These are phyloP conservation scores for Crotalus tigris DNA, from an alignment of 2,113 vertebrate genomes.

Conservation along the genomic window DNA sequence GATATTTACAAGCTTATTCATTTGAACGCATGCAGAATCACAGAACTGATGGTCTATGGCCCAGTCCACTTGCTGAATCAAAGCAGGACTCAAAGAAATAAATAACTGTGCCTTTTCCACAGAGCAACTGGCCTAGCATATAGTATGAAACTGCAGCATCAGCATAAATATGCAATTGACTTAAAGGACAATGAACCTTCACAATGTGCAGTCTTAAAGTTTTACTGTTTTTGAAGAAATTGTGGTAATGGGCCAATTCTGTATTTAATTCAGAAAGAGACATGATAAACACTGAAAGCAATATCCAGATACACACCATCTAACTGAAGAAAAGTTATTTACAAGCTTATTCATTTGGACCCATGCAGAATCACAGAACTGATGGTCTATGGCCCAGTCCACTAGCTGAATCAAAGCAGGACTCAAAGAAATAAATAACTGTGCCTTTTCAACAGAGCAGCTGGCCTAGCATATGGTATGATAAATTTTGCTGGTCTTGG, in stretches of 20 bases:
- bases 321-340: background rate
- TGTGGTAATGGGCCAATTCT: too few species aligned
- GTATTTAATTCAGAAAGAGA: too few species aligned
- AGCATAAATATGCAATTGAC: slow-evolving; percentile 5
- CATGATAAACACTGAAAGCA: too few species aligned
- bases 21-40: background rate
- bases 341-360: background rate
- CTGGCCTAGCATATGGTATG: background rate
- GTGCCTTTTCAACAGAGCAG: background rate
- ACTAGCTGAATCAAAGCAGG: background rate
- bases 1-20: background rate
- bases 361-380: background rate
- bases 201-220: slow-evolving; percentile 20
- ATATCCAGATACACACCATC: too few species aligned
- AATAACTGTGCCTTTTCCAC: background rate
- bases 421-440: background rate
- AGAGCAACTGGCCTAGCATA: background rate
- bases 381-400: background rate
- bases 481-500: background rate
- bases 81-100: background rate
- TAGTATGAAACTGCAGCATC: background rate
- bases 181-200: slow-evolving; percentile 24
- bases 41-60: background rate
- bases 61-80: background rate
- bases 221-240: background rate